Base-by-base conservation (phyloP, 2,888 invertebrate genomes). In the Cephus sareptanus region DNA sequence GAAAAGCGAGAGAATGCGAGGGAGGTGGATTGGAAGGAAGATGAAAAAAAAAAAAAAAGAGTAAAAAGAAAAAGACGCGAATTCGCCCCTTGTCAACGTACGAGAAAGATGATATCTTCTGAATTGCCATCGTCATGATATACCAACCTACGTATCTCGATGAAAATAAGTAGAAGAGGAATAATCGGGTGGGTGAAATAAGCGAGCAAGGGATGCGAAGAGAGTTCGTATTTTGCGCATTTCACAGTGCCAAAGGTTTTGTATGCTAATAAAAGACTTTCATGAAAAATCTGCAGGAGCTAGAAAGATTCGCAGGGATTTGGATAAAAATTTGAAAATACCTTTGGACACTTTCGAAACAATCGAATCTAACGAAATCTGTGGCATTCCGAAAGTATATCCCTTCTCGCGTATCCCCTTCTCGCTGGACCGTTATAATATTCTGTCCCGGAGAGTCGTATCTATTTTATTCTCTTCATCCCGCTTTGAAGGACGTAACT, bases 371-470 rank as follows among this genome's bases (percentile, higher is more conserved):
- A 37, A 69, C 80, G 79, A 83, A 83, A 83, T 71, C 83, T 82
- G 86, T 78, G 85, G 85, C 80, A 86, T 86, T 23, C 85, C 80
- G 81, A 78, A 77, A 80, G 79, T 80, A 33, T 84, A 33, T 84
- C 78, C 78, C 77, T 79, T 79, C 70, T 34, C 76, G 23, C 77
- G 30, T 35, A 69, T 80, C 80, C 89, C 87, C 89, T 87, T 88
- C 81, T 85, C 88, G 87, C 78, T 86, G 83, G 84, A 88, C 86
- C 90, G 90, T 90, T 90, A 90, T 89, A 89, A 90, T 90, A 87
- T 87, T 87, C 86, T 87, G 89, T 88, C 89, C 88, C 80, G 85
- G 81, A 80, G 82, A 83, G 76, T 79, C 78, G 80, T 84, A 84
- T 86, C 85, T 83, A 85, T 85, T 85, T 86, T 83, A 87, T 84